These are phyloP conservation scores for Mustela lutreola DNA, from an alignment of 2,113 vertebrate species.

Conservation along the genomic window DNA sequence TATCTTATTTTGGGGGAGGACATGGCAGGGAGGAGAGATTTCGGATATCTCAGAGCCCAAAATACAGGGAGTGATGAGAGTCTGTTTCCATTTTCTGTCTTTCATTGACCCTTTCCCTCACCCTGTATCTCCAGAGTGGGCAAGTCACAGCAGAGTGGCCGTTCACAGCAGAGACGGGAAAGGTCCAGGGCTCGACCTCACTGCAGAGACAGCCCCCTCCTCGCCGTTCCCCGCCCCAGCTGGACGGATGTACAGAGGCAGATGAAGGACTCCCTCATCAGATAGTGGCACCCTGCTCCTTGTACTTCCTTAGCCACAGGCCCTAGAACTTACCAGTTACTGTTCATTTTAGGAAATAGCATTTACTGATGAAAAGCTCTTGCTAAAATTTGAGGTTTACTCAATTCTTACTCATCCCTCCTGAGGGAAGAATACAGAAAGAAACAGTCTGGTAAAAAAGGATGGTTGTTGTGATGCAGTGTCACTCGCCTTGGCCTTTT, in stretches of 20 bases:
- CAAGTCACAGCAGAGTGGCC: not conserved
- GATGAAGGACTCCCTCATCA: not conserved
- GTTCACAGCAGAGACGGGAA: not conserved
- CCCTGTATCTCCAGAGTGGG: not conserved
- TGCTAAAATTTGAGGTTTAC: slow-evolving; percentile 41
- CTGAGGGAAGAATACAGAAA: not conserved
- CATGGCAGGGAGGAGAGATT: not conserved
- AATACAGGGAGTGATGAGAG: not conserved
- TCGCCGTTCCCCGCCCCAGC: fast-evolving
- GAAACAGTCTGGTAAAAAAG: slow-evolving; percentile 42
- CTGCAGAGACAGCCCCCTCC: not conserved
- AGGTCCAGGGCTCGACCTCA: not conserved
- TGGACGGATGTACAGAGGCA: not conserved
- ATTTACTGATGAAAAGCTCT: slow-evolving; percentile 21
- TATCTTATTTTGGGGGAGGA: not conserved
- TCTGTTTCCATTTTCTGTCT: not conserved
- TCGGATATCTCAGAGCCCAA: not conserved
- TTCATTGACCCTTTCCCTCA: not conserved
- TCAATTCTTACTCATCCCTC: not conserved
- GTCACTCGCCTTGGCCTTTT: not conserved
- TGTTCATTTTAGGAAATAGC: not conserved
- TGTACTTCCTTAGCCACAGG: not conserved
- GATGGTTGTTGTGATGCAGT: not conserved
- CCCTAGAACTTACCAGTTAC: not conserved
- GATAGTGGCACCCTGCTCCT: not conserved